Base-by-base conservation (phyloP, 1,140 invertebrate genomes). In the Neodiprion fabricii region DNA sequence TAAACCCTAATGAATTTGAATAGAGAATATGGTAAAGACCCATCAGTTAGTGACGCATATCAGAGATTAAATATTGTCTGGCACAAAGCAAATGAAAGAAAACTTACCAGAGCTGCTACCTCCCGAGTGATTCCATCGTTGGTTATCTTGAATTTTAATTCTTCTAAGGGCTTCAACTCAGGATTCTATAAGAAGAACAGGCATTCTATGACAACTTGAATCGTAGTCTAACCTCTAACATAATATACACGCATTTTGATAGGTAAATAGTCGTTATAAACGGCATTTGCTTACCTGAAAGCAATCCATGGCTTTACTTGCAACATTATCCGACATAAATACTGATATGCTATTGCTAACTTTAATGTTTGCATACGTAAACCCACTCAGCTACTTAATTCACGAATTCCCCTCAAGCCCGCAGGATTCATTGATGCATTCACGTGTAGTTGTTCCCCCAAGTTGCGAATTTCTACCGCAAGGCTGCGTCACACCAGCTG, bases 61-160 rank as follows among this genome's bases (percentile, higher is more conserved):
- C 11, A 9, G 53, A 17, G 8, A 61, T 61, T 61, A 8, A 61
- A 61, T 11, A 61, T 61, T 61, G 8, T 1, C 11, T 11, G n/a
- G 5, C 4, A 61, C n/a, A 61, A 61, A 9, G 4, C 5, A 17
- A 61, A 8, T 0, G n/a, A 17, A 61, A 61, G 11, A 71, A 71
- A 70, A 77, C 74, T 72, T 82, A 88, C 88, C 82, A 88, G 74
- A 74, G 85, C 85, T 71, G 80, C 79, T 73, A 86, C 67, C 65
- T 14, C 67, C 66, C 78, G 47, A n/a, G 49, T 71, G 17, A 84
- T 72, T 23, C 84, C 86, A 74, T 84, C 75, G 12, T 70, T 78
- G 66, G 80, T 69, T 11, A 86, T 50, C 7, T 67, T 61, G 23
- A 87, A 68, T 48, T 82, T 79, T 23, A 87, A 61, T 12, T 82